Evolutionary conservation across 2,888 invertebrate species (phyloP), one percentile per base, ranked within the genome.

Genomic region (Drosophila melanosoma): DNA sequence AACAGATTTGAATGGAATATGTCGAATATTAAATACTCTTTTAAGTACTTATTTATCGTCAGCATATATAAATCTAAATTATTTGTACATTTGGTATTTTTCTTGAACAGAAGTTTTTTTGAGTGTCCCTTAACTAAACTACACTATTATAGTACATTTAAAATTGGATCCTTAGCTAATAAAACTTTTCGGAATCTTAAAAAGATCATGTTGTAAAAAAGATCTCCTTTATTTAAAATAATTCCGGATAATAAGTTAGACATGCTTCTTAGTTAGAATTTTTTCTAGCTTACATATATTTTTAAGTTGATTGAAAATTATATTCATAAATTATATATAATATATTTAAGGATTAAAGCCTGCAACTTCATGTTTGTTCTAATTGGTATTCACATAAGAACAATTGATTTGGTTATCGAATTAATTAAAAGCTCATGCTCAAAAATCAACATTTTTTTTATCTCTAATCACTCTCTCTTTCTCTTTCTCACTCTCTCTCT

Each of bases 331-430:
- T n/a, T n/a, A 12, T 12, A 20, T 20, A 20, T 42, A 1, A 42
- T 20, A 20, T 20, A 7, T 45, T 12, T 20, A 1, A 1, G 3
- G 3, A 20, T 20, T 12, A 12, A 40, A 40, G 2, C 1, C 11
- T 6, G 0, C 6, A 42, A 1, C 3, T 20, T 1, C 1, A 20
- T 1, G 3, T 20, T 12, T 20, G 12, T 20, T 12, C 0, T 7
- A 11, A 11, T n/a, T 42, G 11, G n/a, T 42, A 11, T 42, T 42
- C n/a, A 11, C 42, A 11, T 5, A 5, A 6, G n/a, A n/a, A 1
- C 6, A 45, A 8, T 23, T 3, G 15, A 23, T 1, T 45, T 45
- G 12, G 8, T 15, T 15, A 1, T 7, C 15, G 20, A 45, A 23
- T 40, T 10, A 8, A n/a, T 40, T n/a, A n/a, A n/a, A 40, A n/a